Base-by-base conservation (phyloP, 2,797 vertebrate genomes). In the Mormyrops attenuatus region DNA sequence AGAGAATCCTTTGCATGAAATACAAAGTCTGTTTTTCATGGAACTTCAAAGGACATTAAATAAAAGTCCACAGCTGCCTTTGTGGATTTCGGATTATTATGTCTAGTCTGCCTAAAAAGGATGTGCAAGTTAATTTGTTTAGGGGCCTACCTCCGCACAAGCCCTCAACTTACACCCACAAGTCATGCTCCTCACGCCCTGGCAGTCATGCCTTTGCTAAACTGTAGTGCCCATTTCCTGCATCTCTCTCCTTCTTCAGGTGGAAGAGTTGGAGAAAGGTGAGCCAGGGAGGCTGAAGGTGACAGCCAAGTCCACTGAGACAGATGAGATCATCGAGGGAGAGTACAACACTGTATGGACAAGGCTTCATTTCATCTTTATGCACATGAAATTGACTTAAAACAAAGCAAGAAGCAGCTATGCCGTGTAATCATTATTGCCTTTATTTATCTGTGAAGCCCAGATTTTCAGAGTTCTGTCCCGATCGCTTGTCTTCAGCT, bases 321-420 rank as follows among this genome's bases (percentile, higher is more conserved):
- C 94, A 0, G 89, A 94, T 0, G 96, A 97, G 90, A 44, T 96
- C 60, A 90, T 97, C 3, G 97, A 98, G 94, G 98, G 92, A 8
- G 96, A 97, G 85, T 99, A 97, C 91, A 99, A 99, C 93, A 99
- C 98, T 1, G 99, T 99, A 94, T 92, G 97, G 84, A 50, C 22
- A 22, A 50, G 41, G 82, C 49, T 50, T 84, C n/a, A 49, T 77
- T 77, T 82, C 20, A 44, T 80, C 41, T 80, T 44, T 80, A 80
- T 80, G 17, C 41, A 80, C 38, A 41, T 15, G 73, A 44, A 44
- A 44, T 80, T 44, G 41, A 80, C 38, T 80, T 73, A 17, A 38
- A 73, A 73, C 11, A 41, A 44, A 44, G 66, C 30, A 69, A 69
- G 30, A 69, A 34, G 30, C 30, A 34, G 66, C 66, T 15, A 1